Conservation (phyloP, 2,888 invertebrate species). For the Dicycla oo region DNA sequence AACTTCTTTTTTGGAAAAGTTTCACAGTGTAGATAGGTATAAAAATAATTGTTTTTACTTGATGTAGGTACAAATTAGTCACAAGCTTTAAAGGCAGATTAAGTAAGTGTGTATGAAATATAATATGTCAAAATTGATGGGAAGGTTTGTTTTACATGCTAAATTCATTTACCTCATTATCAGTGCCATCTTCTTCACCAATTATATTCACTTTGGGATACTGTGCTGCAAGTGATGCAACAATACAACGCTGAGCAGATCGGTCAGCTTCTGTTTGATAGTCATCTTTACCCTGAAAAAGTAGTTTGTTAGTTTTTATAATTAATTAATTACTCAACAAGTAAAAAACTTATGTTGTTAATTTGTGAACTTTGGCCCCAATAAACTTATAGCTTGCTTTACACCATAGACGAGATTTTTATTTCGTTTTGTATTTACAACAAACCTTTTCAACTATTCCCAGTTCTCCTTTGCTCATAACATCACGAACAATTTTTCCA, state of each 20-base stretch:
- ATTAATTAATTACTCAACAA: background rate
- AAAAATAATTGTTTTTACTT: background rate
- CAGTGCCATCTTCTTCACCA: conserved; percentile 96
- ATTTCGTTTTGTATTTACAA: conserved; percentile 1
- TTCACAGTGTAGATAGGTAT: background rate
- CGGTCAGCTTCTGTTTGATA: conserved; percentile 99
- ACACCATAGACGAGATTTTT: background rate
- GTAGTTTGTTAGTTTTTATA: background rate
- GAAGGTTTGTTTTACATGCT: background rate
- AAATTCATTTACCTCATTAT: conserved; percentile 88
- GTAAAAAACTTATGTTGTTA: background rate
- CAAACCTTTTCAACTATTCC: conserved; percentile 97
- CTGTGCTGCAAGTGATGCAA: conserved; percentile 95
- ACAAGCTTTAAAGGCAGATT: background rate
- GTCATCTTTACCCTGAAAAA: conserved; percentile 95
- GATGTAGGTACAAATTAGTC: background rate
- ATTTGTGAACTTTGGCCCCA: conserved; percentile 41
- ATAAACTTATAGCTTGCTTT: background rate
- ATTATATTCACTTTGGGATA: conserved; percentile 96
- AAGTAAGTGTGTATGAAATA: background rate
- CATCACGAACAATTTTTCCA: conserved; percentile 97
- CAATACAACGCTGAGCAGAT: conserved; percentile 97
- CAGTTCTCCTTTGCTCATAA: conserved; percentile 96
- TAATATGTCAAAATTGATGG: background rate
- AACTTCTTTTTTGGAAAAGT: background rate